Conservation (phyloP, 2,888 invertebrate species). For the Eupithecia subumbrata region DNA sequence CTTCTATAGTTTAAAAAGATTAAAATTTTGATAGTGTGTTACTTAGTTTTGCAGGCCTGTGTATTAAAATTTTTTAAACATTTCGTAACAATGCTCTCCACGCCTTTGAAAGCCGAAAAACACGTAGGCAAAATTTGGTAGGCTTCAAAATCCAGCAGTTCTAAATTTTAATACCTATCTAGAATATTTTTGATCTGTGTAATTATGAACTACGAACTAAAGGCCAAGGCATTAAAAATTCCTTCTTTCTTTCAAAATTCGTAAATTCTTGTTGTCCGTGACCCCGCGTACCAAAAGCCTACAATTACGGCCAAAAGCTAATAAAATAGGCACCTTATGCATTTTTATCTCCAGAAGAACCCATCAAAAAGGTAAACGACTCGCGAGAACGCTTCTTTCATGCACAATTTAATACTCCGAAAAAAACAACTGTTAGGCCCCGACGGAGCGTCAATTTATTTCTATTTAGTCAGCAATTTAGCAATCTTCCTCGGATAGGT, state of each 20-base stretch:
- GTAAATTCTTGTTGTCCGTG: neutral
- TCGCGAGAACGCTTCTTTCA: conserved; percentile 27
- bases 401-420: conserved; percentile 22
- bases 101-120: neutral
- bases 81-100: neutral
- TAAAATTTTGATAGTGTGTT: too few species aligned
- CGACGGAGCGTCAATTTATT: conserved; percentile 38
- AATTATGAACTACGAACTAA: neutral
- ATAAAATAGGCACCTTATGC: conserved; percentile 3
- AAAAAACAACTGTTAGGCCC: conserved; percentile 34
- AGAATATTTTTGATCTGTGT: neutral
- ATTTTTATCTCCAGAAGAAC: neutral
- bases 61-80: neutral
- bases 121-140: neutral
- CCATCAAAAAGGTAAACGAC: conserved; percentile 8
- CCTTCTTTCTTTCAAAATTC: neutral
- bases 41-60: too few species aligned
- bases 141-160: neutral
- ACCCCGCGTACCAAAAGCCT: neutral
- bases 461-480: conserved; percentile 48
- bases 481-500: conserved; percentile 44
- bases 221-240: neutral
- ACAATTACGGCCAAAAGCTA: neutral
- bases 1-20: too few species aligned
- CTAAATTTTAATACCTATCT: neutral